phyloP scores from a whole-genome alignment of 1,140 invertebrate genomes.

The Piezodorus guildinii region DNA sequence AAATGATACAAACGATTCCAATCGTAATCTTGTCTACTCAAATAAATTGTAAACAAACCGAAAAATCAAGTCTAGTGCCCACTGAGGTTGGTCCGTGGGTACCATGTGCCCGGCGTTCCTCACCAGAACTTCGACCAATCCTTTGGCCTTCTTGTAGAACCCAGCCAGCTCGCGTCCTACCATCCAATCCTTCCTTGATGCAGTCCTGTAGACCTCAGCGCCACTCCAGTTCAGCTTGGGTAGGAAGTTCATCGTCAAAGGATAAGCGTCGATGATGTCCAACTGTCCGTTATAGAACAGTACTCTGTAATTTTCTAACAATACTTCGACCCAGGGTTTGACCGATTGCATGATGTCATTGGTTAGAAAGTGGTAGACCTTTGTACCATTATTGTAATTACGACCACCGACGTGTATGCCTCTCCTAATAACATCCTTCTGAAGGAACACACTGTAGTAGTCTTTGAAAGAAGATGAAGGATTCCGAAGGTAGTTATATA shows the following conservation, averaged over 20 bases:
- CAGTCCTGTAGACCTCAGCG: constrained; percentile 48
- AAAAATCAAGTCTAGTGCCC: constrained; percentile 62
- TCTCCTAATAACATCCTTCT: too few species aligned
- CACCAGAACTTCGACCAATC: constrained; percentile 65
- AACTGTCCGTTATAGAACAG: constrained; percentile 64
- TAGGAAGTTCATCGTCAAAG: constrained; percentile 56
- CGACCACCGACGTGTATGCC: constrained; percentile 57
- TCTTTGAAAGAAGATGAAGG: too few species aligned
- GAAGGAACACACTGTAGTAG: too few species aligned
- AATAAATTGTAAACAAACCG: constrained; percentile 54
- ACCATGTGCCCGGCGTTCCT: constrained; percentile 51
- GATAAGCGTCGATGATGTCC: constrained; percentile 73
- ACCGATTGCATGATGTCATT: constrained; percentile 75
- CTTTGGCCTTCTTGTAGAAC: constrained; percentile 30
- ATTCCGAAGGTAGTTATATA: constrained; percentile 42
- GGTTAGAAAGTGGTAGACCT: constrained; percentile 56
- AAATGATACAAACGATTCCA: too few species aligned
- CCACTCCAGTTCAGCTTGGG: constrained; percentile 50
- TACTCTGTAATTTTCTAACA: constrained; percentile 54
- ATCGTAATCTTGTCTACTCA: too few species aligned
- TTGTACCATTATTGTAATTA: constrained; percentile 34
- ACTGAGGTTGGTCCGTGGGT: constrained; percentile 56
- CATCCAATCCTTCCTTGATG: constrained; percentile 36
- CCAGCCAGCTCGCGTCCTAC: constrained; percentile 26
- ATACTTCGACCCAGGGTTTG: constrained; percentile 56